Evolutionary conservation across 2,888 invertebrate species (phyloP).

Genomic region (Eilema griseolum): DNA sequence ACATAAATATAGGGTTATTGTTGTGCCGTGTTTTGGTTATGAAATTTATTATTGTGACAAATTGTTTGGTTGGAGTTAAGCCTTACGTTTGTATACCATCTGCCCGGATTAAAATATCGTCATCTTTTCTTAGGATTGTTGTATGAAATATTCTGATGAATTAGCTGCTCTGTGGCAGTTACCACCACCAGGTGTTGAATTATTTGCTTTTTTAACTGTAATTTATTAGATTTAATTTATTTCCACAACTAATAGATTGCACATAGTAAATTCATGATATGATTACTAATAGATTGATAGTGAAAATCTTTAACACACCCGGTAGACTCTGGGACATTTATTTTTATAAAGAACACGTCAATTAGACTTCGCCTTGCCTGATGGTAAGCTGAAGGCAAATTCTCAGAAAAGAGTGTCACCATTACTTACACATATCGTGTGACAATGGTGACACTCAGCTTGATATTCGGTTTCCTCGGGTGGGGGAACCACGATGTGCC

Average conservation of each 20-base stretch:
- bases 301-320: too few relatives aligned
- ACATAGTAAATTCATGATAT: too few relatives aligned
- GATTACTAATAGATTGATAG: too few relatives aligned
- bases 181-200: conserved; percentile 36
- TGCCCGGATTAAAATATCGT: conserved; percentile 62
- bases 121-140: conserved; percentile 64
- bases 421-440: too few relatives aligned
- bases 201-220: conserved; percentile 26
- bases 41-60: conserved; percentile 83
- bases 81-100: conserved; percentile 74
- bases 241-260: neutral
- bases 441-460: too few relatives aligned
- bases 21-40: conserved; percentile 81
- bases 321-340: too few relatives aligned
- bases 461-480: too few relatives aligned
- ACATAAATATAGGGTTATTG: conserved; percentile 75
- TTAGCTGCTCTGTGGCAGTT: conserved; percentile 36
- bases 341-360: too few relatives aligned
- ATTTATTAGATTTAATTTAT: conserved; percentile 11
- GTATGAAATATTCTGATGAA: conserved; percentile 57
- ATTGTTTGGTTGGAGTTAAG: conserved; percentile 78
- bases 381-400: too few relatives aligned
- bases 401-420: too few relatives aligned
- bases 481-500: too few relatives aligned
- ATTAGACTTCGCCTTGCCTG: too few relatives aligned